A percentile compares a stretch with the other conserved stretches of the same genome.
Conservation (phyloP, 1,140 invertebrate species). For the Platyscapa corneri region DNA sequence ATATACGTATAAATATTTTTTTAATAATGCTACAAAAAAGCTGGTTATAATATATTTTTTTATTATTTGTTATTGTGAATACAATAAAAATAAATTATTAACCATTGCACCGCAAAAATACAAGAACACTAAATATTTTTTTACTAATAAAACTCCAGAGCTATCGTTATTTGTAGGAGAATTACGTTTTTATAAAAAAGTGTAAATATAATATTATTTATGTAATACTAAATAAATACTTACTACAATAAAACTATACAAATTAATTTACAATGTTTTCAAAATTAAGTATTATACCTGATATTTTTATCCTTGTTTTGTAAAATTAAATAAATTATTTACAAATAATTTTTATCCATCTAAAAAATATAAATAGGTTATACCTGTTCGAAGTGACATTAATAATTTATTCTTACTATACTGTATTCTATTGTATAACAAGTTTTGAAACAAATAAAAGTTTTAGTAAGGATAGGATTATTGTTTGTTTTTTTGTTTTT, state of each 20-base stretch:
- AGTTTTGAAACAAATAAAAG: neutral
- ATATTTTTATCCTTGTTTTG: neutral
- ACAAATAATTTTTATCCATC: neutral
- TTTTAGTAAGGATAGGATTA: neutral
- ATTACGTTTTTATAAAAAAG: neutral
- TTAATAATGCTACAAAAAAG: neutral
- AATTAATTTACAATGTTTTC: neutral
- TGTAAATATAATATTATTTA: slow-evolving; percentile 22
- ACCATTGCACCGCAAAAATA: neutral
- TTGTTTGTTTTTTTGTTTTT: neutral
- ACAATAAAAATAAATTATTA: neutral
- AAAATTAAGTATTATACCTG: neutral
- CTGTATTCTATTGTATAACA: neutral
- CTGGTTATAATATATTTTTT: neutral
- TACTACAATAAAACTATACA: neutral
- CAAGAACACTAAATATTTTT: neutral
- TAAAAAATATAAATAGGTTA: neutral
- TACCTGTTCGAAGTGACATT: neutral
- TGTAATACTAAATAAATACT: neutral
- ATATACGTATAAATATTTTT: neutral
- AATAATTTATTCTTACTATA: neutral
- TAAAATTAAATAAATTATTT: neutral
- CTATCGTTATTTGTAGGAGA: neutral
- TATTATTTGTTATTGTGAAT: neutral
- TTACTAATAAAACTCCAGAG: neutral